phyloP scores from a whole-genome alignment of 2,888 invertebrate genomes.

The Perizoma affinitatum region DNA sequence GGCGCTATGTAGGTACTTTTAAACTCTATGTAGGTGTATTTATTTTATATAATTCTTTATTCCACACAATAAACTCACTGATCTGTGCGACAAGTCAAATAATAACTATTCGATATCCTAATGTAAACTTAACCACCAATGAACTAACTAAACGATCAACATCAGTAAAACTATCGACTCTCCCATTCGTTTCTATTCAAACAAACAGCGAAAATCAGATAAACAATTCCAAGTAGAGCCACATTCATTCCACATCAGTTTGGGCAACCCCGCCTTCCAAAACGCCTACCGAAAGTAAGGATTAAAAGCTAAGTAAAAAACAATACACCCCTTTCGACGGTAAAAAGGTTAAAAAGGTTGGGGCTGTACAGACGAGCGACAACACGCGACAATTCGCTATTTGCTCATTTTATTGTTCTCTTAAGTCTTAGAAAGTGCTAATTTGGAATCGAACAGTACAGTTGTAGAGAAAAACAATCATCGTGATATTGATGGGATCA shows the following conservation, averaged over 20 bases:
- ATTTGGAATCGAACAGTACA: too few relatives aligned
- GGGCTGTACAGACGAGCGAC: constrained; percentile 48
- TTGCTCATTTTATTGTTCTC: background rate
- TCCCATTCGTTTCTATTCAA: constrained; percentile 1
- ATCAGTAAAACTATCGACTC: background rate
- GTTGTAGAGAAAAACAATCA: too few relatives aligned
- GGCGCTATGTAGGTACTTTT: too few relatives aligned
- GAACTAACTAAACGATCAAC: too few relatives aligned
- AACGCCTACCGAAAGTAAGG: constrained; percentile 78
- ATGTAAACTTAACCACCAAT: too few relatives aligned
- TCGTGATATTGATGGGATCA: too few relatives aligned
- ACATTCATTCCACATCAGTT: constrained; percentile 46
- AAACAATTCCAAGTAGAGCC: constrained; percentile 48
- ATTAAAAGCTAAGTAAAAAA: constrained; percentile 71
- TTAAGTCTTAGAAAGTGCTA: too few relatives aligned
- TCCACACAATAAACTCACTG: too few relatives aligned
- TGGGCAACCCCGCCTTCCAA: constrained; percentile 63
- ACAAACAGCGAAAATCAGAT: constrained; percentile 12
- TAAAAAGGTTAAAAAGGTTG: constrained; percentile 57
- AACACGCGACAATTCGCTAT: constrained; percentile 29
- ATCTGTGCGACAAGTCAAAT: too few relatives aligned
- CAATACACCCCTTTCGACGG: constrained; percentile 71
- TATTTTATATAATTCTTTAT: too few relatives aligned
- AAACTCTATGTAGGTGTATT: too few relatives aligned
- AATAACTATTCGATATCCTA: too few relatives aligned